Evolutionary conservation across 2,888 invertebrate genomes (phyloP).

Genomic region (Agriopis leucophaearia): DNA sequence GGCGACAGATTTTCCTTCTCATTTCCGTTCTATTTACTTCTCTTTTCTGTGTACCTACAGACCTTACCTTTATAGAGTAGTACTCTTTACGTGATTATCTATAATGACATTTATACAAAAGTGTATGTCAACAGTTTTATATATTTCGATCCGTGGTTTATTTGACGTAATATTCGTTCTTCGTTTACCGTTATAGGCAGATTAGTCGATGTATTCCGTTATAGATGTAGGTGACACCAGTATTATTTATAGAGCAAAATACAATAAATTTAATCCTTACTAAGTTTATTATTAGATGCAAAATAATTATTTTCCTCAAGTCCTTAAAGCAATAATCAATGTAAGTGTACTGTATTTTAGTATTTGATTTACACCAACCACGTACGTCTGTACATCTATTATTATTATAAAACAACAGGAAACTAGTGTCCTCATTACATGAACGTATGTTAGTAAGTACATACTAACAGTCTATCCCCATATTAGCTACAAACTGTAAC

Average conservation of each 20-base stretch:
- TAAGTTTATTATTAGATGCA: conserved; percentile 1
- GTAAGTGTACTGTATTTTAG: not conserved
- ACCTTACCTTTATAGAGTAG: not conserved
- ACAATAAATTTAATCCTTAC: not conserved
- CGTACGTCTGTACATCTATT: not conserved
- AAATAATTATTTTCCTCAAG: not conserved
- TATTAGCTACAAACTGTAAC: conserved; percentile 51
- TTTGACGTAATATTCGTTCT: too few species aligned
- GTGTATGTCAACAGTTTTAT: too few species aligned
- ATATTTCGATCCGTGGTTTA: too few species aligned
- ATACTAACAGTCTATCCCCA: conserved; percentile 16
- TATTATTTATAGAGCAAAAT: conserved; percentile 4
- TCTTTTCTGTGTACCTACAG: too few species aligned
- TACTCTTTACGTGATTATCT: not conserved
- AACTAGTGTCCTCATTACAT: not conserved
- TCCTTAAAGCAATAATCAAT: not conserved
- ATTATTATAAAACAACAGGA: conserved; percentile 1
- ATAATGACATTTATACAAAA: not conserved
- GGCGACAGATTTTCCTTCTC: too few species aligned
- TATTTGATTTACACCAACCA: not conserved
- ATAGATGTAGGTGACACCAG: not conserved
- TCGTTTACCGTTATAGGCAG: not conserved
- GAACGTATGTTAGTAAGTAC: too few species aligned
- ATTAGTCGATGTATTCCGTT: not conserved
- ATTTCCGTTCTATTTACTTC: too few species aligned